These are phyloP conservation scores for Agonum fuliginosum DNA, from an alignment of 2,888 invertebrate genomes.

Conservation along the genomic window DNA sequence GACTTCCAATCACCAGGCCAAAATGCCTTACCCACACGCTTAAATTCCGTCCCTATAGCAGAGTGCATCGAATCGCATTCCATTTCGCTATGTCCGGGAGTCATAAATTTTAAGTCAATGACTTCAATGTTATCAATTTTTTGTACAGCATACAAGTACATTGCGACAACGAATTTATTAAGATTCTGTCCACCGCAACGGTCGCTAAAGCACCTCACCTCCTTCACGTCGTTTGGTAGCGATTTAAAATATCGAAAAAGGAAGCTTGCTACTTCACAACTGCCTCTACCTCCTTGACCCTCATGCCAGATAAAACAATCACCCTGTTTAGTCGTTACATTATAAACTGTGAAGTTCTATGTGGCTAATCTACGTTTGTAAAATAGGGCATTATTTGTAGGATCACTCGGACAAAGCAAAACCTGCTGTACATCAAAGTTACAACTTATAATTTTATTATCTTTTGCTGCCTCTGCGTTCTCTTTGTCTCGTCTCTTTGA, in stretches of 20 bases:
- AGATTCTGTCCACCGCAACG: conserved; percentile 65
- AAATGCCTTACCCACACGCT: conserved; percentile 58
- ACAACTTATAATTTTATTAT: too few species aligned
- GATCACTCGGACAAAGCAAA: not conserved
- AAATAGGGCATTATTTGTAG: not conserved
- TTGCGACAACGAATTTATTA: conserved; percentile 64
- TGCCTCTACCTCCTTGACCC: conserved; percentile 62
- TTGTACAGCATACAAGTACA: conserved; percentile 63
- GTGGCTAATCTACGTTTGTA: not conserved
- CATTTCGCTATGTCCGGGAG: conserved; percentile 61
- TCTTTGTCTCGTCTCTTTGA: too few species aligned
- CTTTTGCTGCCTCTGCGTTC: too few species aligned
- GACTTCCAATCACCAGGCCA: conserved; percentile 63
- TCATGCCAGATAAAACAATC: conserved; percentile 65
- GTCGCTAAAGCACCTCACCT: conserved; percentile 64
- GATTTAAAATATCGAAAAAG: conserved; percentile 62
- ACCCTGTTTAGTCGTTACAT: conserved; percentile 61
- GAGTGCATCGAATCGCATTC: too few species aligned
- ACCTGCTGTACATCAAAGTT: too few species aligned
- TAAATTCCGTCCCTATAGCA: conserved; percentile 60
- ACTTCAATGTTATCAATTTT: conserved; percentile 61
- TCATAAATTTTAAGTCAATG: conserved; percentile 64
- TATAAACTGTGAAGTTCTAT: not conserved
- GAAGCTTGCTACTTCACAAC: conserved; percentile 62
- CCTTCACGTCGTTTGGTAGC: conserved; percentile 59